These are phyloP conservation scores for Pteronura brasiliensis DNA, from an alignment of 2,113 vertebrate species.

Conservation along the genomic window DNA sequence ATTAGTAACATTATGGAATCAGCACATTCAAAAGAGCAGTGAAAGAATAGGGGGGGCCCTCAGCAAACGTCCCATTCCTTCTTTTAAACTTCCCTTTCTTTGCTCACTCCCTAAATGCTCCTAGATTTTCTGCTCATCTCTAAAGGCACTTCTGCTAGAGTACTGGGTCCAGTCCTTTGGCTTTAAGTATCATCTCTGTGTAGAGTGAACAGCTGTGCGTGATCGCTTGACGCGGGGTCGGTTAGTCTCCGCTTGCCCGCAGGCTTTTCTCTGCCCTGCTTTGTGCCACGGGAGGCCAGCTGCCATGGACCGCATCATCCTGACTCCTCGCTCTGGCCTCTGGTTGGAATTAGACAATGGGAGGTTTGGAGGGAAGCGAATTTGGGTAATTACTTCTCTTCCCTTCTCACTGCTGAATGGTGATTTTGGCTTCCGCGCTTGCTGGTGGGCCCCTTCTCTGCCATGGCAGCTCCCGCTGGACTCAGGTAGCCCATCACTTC, in stretches of 20 bases:
- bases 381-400: neutral
- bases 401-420: neutral
- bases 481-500: neutral
- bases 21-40: neutral
- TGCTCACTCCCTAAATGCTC: neutral
- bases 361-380: neutral
- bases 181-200: neutral
- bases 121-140: neutral
- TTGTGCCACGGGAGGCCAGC: neutral
- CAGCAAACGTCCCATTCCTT: neutral
- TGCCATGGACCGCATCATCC: too few relatives aligned
- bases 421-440: neutral
- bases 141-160: neutral
- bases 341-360: neutral
- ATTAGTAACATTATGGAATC: neutral
- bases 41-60: neutral
- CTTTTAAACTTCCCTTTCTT: neutral
- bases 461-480: neutral
- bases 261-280: too few relatives aligned
- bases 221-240: rapidly evolving
- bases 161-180: neutral
- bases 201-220: neutral
- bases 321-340: neutral
- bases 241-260: neutral
- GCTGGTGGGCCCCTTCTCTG: rapidly evolving